Evolutionary conservation across 2,113 vertebrate genomes (phyloP).

Genomic region (Hirundichthys speculiger): DNA sequence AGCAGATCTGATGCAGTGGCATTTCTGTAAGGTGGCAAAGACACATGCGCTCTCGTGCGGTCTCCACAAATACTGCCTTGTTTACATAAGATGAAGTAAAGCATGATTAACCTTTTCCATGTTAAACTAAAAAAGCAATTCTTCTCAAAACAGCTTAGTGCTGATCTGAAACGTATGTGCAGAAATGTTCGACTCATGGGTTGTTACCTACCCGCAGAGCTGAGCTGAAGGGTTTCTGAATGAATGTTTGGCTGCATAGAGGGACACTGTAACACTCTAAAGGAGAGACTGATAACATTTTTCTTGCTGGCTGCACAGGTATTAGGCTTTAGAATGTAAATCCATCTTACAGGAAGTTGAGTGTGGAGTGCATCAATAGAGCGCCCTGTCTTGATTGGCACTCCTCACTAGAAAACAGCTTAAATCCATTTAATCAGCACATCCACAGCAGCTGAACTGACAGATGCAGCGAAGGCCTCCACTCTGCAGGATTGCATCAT

Average conservation of each 20-base stretch:
- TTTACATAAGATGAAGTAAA: slow-evolving; percentile 25
- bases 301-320: slow-evolving; percentile 22
- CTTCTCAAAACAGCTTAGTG: neutral
- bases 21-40: slow-evolving; percentile 53
- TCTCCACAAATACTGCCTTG: slow-evolving; percentile 39
- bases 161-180: neutral
- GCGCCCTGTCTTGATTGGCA: slow-evolving; percentile 38
- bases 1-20: slow-evolving; percentile 44
- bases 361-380: slow-evolving; percentile 6
- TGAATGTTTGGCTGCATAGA: slow-evolving; percentile 1
- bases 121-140: slow-evolving; percentile 12
- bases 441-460: slow-evolving; percentile 53
- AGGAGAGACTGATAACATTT: slow-evolving; percentile 12
- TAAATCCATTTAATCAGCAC: slow-evolving; percentile 61
- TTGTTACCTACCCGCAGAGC: neutral
- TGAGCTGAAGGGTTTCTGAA: slow-evolving; percentile 9
- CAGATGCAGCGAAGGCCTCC: slow-evolving; percentile 36
- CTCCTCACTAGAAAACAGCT: slow-evolving; percentile 34
- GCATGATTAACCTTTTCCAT: neutral
- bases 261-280: neutral
- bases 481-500: slow-evolving; percentile 51
- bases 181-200: neutral
- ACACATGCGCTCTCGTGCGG: slow-evolving; percentile 41
- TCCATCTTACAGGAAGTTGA: slow-evolving; percentile 28
- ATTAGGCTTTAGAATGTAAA: slow-evolving; percentile 40